Base-by-base conservation (phyloP, 1,140 invertebrate genomes). In the Zaprionus nigranus region DNA sequence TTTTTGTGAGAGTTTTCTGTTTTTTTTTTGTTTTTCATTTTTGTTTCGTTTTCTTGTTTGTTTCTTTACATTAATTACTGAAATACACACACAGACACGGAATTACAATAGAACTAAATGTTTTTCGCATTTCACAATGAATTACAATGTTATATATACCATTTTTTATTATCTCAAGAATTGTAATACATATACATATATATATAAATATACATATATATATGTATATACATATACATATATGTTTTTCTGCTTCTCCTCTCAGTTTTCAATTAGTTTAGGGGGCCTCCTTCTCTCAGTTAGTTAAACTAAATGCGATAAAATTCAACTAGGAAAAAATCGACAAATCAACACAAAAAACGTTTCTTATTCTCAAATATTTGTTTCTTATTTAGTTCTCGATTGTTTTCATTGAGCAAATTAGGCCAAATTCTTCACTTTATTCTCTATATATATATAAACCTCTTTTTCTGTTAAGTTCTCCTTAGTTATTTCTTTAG, bases 101-200 rank as follows among this genome's bases (percentile, higher is more conserved):
- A 90, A 90, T 90, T 90, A 90, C 85, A 90, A 90, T 90, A 90
- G 84, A 90, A 90, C 85, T 90, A 90, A 87, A 90, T 86, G 68
- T 81, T 74, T 70, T 81, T 69, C 59, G 58, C 79, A 73, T 62
- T 78, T 66, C 74, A 79, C 77, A 79, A 79, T 72, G 58, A 79
- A 76, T 77, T 75, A 72, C 46, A 51, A 51, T 51, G 46, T 22
- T 49, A 51, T 51, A 79, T 77, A 56, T 82, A 71, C 36, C 36
- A 28, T 65, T 71, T 85, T 82, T 86, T 82, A 85, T 85, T 34
- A 34, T 34, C 30, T 34, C 82, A 75, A 82, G 75, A 88, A 80
- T 75, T 82, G 49, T 79, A 78, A 87, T 82, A 76, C 87, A 61
- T 77, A 62, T 79, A 58, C 40, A 46, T 46, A 46, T 46, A 17